These are phyloP conservation scores for Luperina testacea DNA, from an alignment of 2,888 invertebrate genomes.

Conservation along the genomic window DNA sequence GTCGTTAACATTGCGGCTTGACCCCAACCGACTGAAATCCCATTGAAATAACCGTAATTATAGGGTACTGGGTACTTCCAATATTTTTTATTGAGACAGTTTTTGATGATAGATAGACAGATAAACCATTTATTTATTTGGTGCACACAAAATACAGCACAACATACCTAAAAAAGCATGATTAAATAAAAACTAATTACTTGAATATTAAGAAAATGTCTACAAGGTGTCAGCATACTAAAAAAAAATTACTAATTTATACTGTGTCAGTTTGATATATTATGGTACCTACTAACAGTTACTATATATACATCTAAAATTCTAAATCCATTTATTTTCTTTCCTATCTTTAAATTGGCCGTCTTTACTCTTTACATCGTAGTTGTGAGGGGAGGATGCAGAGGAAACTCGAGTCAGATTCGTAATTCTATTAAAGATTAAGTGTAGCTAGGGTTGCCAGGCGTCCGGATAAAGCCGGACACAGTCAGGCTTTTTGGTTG, in stretches of 20 bases:
- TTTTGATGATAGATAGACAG: conserved; percentile 19
- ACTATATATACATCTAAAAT: not conserved
- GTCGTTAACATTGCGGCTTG: conserved; percentile 75
- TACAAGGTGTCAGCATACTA: not conserved
- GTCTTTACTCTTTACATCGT: not conserved
- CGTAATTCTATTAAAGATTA: too few species aligned
- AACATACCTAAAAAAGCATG: not conserved
- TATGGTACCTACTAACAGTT: not conserved
- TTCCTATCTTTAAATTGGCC: too few species aligned
- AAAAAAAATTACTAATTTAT: not conserved
- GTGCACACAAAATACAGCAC: not conserved
- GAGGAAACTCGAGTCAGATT: not conserved
- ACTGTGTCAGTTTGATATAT: conserved; percentile 20
- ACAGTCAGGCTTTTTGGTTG: too few species aligned
- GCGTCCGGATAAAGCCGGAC: too few species aligned
- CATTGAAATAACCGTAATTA: conserved; percentile 67
- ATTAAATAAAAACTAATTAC: not conserved
- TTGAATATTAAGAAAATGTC: not conserved
- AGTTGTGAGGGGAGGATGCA: not conserved
- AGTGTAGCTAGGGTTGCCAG: not conserved
- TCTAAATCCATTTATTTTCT: not conserved
- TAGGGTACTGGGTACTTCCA: conserved; percentile 35
- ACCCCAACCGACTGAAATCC: conserved; percentile 72
- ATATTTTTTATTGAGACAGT: conserved; percentile 35
- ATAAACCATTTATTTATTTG: not conserved